Percentiles rank a stretch among this genome's conserved stretches.
phyloP scores from a whole-genome alignment of 2,797 vertebrate genomes.

The Gouania willdenowi region DNA sequence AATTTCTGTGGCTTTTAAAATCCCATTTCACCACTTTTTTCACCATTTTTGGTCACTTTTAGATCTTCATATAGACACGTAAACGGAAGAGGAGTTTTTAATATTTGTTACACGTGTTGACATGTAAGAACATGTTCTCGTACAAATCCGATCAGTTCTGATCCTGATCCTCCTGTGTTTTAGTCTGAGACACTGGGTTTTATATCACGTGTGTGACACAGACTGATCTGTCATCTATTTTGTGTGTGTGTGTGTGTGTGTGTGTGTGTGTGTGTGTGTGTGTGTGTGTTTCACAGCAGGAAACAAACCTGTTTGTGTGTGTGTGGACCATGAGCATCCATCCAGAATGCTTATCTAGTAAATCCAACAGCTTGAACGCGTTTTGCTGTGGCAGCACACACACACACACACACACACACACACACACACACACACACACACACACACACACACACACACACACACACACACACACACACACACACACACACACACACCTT shows the following conservation, averaged over 20 bases:
- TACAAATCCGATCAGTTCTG: constrained; percentile 33
- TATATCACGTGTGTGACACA: constrained; percentile 43
- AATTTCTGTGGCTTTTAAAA: too few relatives aligned
- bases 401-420: constrained; percentile 16
- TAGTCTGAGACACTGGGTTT: constrained; percentile 51
- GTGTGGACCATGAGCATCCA: constrained; percentile 40
- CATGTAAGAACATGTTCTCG: too few relatives aligned
- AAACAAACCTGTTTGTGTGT: neutral
- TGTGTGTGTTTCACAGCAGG: neutral
- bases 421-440: constrained; percentile 1
- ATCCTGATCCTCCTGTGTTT: constrained; percentile 38
- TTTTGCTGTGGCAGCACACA: constrained; percentile 60
- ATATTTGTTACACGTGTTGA: too few relatives aligned
- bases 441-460: neutral
- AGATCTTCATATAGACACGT: too few relatives aligned
- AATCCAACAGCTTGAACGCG: constrained; percentile 59
- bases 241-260: constrained; percentile 5
- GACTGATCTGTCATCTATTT: constrained; percentile 39
- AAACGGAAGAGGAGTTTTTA: too few relatives aligned
- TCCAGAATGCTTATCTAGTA: constrained; percentile 65
- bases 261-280: neutral
- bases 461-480: constrained; percentile 1
- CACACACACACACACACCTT: neutral
- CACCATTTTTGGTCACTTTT: too few relatives aligned
- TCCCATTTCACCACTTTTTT: too few relatives aligned